A percentile compares a stretch with the other conserved stretches of the same genome.
Conservation (phyloP, 2,888 invertebrate genomes). For the Eugnorisma glareosa region DNA sequence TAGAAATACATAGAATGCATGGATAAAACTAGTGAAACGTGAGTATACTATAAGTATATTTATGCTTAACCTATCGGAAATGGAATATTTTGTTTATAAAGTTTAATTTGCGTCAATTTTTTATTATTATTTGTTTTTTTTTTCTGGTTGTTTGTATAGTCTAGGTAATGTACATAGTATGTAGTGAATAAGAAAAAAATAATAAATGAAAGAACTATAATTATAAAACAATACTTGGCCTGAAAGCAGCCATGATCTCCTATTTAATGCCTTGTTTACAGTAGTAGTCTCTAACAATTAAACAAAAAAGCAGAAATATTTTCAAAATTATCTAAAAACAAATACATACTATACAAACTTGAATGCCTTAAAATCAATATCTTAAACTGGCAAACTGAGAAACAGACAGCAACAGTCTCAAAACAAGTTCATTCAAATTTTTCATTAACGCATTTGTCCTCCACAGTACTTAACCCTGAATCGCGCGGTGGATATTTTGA, state of each 20-base stretch:
- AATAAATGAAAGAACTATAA: not conserved
- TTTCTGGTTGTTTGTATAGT: too few relatives aligned
- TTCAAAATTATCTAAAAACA: not conserved
- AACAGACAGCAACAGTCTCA: not conserved
- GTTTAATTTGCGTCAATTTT: not conserved
- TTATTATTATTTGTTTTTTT: too few relatives aligned
- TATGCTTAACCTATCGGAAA: not conserved
- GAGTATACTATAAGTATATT: not conserved
- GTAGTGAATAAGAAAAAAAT: too few relatives aligned
- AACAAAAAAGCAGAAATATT: not conserved
- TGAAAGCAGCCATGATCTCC: not conserved
- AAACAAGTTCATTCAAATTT: fast-evolving
- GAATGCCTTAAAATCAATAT: not conserved
- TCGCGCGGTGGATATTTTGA: constrained; percentile 78
- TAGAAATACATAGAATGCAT: not conserved
- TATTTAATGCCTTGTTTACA: not conserved
- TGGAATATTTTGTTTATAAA: not conserved
- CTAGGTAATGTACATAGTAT: too few relatives aligned
- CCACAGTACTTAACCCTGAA: constrained; percentile 73
- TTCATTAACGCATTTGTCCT: constrained; percentile 67
- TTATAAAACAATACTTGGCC: not conserved
- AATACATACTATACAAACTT: not conserved
- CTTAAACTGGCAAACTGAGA: not conserved
- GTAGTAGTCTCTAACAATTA: not conserved
- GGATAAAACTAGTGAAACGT: not conserved